Percentiles rank a stretch among this genome's conserved stretches.
phyloP scores from a whole-genome alignment of 2,888 invertebrate species.

The Branchellion lobata region DNA sequence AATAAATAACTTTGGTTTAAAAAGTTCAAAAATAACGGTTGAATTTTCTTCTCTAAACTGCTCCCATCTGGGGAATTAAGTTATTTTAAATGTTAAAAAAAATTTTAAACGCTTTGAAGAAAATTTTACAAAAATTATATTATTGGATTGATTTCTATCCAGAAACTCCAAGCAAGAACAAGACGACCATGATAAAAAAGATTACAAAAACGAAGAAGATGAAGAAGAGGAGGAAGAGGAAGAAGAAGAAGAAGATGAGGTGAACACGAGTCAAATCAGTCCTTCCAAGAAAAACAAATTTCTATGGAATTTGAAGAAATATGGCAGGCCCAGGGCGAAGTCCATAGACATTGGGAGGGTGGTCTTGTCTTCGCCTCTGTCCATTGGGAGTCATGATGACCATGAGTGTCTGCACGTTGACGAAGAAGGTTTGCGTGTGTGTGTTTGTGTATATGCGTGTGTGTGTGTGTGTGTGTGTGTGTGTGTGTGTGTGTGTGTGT shows the following conservation, averaged over 20 bases:
- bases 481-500: no score
- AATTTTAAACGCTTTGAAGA: no score
- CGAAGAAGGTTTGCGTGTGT: neutral
- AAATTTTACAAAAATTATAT: no score
- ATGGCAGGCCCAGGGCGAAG: neutral
- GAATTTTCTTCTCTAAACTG: no score
- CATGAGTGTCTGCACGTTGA: neutral
- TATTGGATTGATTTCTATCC: no score
- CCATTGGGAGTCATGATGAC: neutral
- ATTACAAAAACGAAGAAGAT: neutral
- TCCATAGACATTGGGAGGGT: neutral
- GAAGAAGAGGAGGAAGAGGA: neutral
- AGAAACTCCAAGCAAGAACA: no score
- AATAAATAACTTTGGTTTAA: no score
- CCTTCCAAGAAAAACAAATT: neutral
- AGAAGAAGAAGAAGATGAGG: neutral
- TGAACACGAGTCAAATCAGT: neutral
- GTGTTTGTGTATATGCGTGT: no score
- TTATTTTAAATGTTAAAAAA: no score
- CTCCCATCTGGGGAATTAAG: no score
- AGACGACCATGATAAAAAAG: neutral
- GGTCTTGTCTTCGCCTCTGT: neutral
- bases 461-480: no score
- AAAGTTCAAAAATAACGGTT: no score
- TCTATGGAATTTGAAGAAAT: neutral